Conservation (phyloP, 2,888 invertebrate genomes). For the Bellardia bayeri region DNA sequence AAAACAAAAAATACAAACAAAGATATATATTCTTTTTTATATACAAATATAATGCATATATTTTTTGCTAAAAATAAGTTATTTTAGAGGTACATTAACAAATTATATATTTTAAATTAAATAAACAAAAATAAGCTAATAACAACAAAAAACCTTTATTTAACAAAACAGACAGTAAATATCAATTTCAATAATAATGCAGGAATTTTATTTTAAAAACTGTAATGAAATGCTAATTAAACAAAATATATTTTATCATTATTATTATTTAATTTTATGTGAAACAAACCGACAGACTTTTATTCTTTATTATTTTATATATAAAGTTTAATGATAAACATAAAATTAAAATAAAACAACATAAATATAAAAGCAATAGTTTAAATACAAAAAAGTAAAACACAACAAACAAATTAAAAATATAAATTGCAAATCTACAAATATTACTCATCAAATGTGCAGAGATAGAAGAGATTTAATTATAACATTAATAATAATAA, state of each 20-base stretch:
- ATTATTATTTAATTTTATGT: neutral
- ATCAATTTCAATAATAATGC: slow-evolving; percentile 41
- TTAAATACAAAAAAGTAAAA: slow-evolving; percentile 30
- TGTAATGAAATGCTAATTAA: slow-evolving; percentile 53
- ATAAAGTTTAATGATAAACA: neutral
- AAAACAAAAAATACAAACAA: neutral
- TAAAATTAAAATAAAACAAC: neutral
- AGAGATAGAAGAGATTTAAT: slow-evolving; percentile 54
- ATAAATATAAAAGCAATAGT: slow-evolving; percentile 49
- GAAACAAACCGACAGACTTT: slow-evolving; percentile 34
- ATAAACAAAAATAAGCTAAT: slow-evolving; percentile 19
- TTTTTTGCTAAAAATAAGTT: slow-evolving; percentile 67
- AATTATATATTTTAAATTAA: slow-evolving; percentile 41
- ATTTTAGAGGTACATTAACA: slow-evolving; percentile 61
- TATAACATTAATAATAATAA: slow-evolving; percentile 17
- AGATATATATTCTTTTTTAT: slow-evolving; percentile 44
- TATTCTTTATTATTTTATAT: slow-evolving; percentile 37
- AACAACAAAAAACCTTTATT: slow-evolving; percentile 17
- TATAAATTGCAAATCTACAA: slow-evolving; percentile 29
- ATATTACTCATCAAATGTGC: slow-evolving; percentile 56
- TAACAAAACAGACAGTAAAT: slow-evolving; percentile 40
- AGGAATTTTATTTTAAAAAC: slow-evolving; percentile 54
- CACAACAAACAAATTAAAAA: slow-evolving; percentile 38
- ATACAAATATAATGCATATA: slow-evolving; percentile 57
- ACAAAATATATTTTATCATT: slow-evolving; percentile 9